A percentile compares a stretch with the other conserved stretches of the same genome.
These are phyloP conservation scores for Achroia grisella DNA, from an alignment of 1,140 invertebrate genomes.

Conservation along the genomic window DNA sequence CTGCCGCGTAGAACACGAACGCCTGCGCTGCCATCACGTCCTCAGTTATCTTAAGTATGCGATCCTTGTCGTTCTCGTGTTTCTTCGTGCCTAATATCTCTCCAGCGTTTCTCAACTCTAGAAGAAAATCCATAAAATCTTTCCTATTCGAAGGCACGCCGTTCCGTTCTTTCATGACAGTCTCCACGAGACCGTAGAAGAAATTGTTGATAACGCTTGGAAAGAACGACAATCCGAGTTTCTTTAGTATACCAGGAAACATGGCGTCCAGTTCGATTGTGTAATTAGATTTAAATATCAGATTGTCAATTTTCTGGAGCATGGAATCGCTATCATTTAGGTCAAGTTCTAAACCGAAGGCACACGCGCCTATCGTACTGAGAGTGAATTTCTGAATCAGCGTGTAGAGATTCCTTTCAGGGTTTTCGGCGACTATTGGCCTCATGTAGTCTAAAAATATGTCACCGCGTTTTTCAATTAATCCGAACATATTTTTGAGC, in stretches of 20 bases:
- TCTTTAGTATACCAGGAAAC: slow-evolving; percentile 2
- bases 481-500: no score
- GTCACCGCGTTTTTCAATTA: no score
- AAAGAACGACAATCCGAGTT: background rate
- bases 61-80: no score
- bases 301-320: background rate
- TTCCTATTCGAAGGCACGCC: slow-evolving; percentile 4
- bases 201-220: slow-evolving; percentile 2
- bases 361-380: no score
- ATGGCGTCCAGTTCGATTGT: background rate
- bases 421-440: no score
- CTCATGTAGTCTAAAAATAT: no score
- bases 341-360: no score
- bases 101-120: background rate
- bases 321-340: no score
- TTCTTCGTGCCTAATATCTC: no score
- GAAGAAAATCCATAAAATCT: slow-evolving; percentile 6
- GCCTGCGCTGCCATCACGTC: slow-evolving; percentile 46
- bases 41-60: slow-evolving; percentile 6
- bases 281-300: slow-evolving; percentile 1
- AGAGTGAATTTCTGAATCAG: no score
- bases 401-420: no score
- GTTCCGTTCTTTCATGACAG: slow-evolving; percentile 2
- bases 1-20: slow-evolving; percentile 46
- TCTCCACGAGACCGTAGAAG: slow-evolving; percentile 1